phyloP scores from a whole-genome alignment of 2,113 vertebrate species.

The Syngnathus typhle region DNA sequence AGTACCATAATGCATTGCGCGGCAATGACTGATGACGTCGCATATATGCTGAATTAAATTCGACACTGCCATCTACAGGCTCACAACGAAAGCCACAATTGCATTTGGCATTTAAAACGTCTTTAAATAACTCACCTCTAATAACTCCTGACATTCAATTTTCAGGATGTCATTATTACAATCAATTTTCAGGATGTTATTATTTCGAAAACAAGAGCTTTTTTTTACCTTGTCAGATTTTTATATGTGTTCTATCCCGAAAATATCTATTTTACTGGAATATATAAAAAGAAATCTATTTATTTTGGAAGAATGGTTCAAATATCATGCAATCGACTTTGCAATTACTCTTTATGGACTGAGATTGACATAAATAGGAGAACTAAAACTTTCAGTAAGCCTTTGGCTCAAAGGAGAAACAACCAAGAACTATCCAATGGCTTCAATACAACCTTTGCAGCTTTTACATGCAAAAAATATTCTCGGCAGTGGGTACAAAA shows the following conservation, averaged over 20 bases:
- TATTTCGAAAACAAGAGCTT: not conserved
- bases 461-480: not conserved
- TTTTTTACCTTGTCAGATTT: not conserved
- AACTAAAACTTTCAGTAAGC: not conserved
- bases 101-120: not conserved
- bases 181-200: not conserved
- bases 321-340: not conserved
- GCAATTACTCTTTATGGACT: not conserved
- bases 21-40: rapidly evolving
- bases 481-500: not conserved
- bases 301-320: not conserved
- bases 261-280: not conserved
- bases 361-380: too few species aligned
- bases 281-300: not conserved
- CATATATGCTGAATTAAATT: not conserved
- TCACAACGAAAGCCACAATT: constrained; percentile 4
- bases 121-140: not conserved
- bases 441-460: not conserved
- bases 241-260: not conserved
- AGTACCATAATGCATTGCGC: constrained; percentile 52
- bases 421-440: not conserved
- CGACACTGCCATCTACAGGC: constrained; percentile 47
- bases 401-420: not conserved
- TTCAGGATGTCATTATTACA: not conserved
- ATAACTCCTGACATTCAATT: not conserved